These are phyloP conservation scores for Anaspis maculata DNA, from an alignment of 2,888 invertebrate species.

Conservation along the genomic window DNA sequence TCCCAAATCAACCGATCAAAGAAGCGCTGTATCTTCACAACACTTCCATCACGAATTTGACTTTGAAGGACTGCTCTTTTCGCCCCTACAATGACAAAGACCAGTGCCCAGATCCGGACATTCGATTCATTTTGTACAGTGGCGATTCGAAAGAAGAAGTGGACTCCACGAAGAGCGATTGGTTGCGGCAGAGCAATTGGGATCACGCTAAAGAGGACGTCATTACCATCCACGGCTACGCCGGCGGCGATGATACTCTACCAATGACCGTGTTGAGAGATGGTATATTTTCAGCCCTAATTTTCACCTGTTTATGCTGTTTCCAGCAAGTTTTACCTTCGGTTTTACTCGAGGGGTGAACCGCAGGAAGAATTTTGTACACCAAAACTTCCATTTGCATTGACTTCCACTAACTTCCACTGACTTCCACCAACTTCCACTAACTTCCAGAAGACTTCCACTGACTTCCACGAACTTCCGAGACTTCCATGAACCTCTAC, in stretches of 20 bases:
- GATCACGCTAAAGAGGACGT: constrained; percentile 62
- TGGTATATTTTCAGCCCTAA: constrained; percentile 44
- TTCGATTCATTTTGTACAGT: constrained; percentile 57
- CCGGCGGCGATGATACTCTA: constrained; percentile 64
- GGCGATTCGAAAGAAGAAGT: constrained; percentile 45
- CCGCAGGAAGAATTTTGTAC: no score
- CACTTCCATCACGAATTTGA: constrained; percentile 50
- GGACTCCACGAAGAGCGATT: constrained; percentile 55
- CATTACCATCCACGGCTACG: constrained; percentile 67
- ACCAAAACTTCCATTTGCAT: no score
- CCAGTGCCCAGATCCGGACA: constrained; percentile 64
- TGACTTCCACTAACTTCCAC: no score
- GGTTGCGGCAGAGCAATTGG: constrained; percentile 64
- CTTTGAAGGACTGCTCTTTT: constrained; percentile 53
- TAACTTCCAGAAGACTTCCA: no score
- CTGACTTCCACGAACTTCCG: no score
- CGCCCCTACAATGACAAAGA: constrained; percentile 54
- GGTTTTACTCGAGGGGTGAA: no score
- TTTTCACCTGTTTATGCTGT: no score
- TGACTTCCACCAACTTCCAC: no score
- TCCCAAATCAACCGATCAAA: constrained; percentile 47
- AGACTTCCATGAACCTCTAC: no score
- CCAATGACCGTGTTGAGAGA: constrained; percentile 67
- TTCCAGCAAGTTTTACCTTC: no score
- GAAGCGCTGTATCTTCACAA: constrained; percentile 57